Base-by-base conservation (phyloP, 2,888 invertebrate species). In the Ashinkailepas kermadecensis region DNA sequence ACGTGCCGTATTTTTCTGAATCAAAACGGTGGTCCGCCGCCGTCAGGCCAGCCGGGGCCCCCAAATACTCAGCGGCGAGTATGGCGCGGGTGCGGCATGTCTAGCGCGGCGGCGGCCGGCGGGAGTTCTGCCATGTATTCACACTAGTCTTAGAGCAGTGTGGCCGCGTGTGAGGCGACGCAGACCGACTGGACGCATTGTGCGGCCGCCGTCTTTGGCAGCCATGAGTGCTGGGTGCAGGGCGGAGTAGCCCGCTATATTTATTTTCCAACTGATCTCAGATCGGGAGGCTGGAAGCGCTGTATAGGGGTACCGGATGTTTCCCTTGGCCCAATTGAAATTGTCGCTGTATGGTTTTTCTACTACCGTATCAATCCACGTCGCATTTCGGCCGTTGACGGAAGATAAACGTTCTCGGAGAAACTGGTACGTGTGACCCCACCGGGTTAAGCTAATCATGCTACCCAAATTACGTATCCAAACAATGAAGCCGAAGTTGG, bases 241-340 rank as follows among this genome's bases (percentile, higher is more conserved):
- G 74, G 74, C 74, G 74, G 74, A 74, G 74, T 10, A 74, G 74
- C 74, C 74, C 74, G 10, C 21, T 74, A n/a, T 74, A 74, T 74
- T 56, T 74, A 74, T 74, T 74, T 74, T 74, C 74, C 74, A 74
- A 56, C 54, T 74, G 74, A 74, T 74, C 74, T 74, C 74, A 56
- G 65, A n/a, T 23, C 18, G 15, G 65, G 65, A 65, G 65, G 65
- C n/a, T 70, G 70, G 9, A 12, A 10, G 23, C 67, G 67, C 25
- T 15, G 59, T 15, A 15, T 59, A 15, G 59, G 59, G 59, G 15
- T 13, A 59, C 59, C 59, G 15, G 15, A 59, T 7, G 39, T 39
- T 39, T 39, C 39, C 39, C 39, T 39, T 39, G 39, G 39, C 39
- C 39, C 39, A 39, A 39, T 39, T 39, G 39, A 4, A 39, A 39